A percentile compares a stretch with the other conserved stretches of the same genome.
Conservation (phyloP, 2,888 invertebrate genomes). For the Cheiracanthium punctorium region DNA sequence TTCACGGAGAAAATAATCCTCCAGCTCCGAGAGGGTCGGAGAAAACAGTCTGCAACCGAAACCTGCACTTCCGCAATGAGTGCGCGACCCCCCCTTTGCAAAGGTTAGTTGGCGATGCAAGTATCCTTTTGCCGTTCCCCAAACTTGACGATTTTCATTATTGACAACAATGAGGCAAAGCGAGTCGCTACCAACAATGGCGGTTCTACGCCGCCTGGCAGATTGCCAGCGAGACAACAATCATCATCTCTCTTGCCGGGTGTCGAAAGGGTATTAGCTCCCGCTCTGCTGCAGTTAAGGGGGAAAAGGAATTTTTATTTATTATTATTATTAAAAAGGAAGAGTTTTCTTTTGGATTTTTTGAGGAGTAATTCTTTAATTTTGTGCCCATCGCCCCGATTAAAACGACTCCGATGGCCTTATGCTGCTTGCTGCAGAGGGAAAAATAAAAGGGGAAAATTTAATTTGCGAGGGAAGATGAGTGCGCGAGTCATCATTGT, state of each 20-base stretch:
- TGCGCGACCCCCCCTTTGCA: slow-evolving; percentile 36
- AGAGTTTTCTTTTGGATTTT: slow-evolving; percentile 41
- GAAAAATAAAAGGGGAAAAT: neutral
- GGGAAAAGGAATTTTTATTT: too few species aligned
- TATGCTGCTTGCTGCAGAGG: neutral
- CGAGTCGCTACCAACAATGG: slow-evolving; percentile 60
- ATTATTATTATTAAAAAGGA: too few species aligned
- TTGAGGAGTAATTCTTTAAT: slow-evolving; percentile 64
- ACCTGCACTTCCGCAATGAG: neutral
- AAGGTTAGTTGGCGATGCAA: slow-evolving; percentile 58
- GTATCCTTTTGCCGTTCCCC: slow-evolving; percentile 49
- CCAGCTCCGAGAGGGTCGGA: too few species aligned
- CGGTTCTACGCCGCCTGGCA: slow-evolving; percentile 49
- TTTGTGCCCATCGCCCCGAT: slow-evolving; percentile 43
- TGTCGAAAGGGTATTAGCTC: slow-evolving; percentile 61
- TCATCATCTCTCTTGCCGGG: slow-evolving; percentile 48
- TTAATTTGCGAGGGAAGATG: neutral
- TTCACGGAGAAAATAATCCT: too few species aligned
- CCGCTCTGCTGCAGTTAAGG: neutral
- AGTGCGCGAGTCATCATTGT: neutral
- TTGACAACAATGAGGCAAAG: slow-evolving; percentile 68
- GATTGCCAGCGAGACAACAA: slow-evolving; percentile 66
- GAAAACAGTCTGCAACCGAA: neutral
- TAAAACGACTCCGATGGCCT: slow-evolving; percentile 37
- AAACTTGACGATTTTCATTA: slow-evolving; percentile 70